These are phyloP conservation scores for Rhea americana DNA, from an alignment of 2,113 vertebrate species.

Conservation along the genomic window DNA sequence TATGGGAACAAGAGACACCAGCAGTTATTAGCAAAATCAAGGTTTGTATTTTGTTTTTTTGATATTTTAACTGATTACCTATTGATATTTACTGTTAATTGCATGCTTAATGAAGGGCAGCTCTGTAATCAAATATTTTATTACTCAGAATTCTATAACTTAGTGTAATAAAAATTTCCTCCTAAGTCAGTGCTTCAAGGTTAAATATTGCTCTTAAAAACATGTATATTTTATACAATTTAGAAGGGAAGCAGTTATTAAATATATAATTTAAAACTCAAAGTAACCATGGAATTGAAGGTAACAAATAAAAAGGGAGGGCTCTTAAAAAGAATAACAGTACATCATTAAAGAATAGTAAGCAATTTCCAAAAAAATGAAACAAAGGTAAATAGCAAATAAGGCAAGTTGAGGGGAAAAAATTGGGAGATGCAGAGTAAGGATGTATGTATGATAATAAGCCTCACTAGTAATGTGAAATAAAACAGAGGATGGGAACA, in stretches of 20 bases:
- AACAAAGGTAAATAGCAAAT: not conserved
- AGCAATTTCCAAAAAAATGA: not conserved
- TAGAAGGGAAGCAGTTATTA: not conserved
- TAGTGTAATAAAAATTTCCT: no score
- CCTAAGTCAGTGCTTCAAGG: not conserved
- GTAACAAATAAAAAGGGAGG: not conserved
- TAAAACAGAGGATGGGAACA: not conserved
- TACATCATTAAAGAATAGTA: not conserved
- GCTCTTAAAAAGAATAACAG: not conserved
- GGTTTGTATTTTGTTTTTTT: slow-evolving; percentile 65
- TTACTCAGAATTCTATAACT: no score
- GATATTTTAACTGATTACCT: not conserved
- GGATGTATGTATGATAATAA: not conserved
- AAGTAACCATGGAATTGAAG: not conserved
- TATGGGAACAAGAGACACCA: slow-evolving; percentile 85
- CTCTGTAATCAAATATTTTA: no score
- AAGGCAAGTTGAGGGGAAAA: not conserved
- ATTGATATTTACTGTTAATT: not conserved
- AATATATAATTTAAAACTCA: not conserved
- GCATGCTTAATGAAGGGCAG: not conserved
- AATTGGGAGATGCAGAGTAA: not conserved
- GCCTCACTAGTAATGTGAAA: not conserved
- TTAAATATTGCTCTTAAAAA: not conserved
- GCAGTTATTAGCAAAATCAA: slow-evolving; percentile 81
- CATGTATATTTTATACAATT: not conserved